phyloP scores from a whole-genome alignment of 2,888 invertebrate species.

The Theretra japonica region DNA sequence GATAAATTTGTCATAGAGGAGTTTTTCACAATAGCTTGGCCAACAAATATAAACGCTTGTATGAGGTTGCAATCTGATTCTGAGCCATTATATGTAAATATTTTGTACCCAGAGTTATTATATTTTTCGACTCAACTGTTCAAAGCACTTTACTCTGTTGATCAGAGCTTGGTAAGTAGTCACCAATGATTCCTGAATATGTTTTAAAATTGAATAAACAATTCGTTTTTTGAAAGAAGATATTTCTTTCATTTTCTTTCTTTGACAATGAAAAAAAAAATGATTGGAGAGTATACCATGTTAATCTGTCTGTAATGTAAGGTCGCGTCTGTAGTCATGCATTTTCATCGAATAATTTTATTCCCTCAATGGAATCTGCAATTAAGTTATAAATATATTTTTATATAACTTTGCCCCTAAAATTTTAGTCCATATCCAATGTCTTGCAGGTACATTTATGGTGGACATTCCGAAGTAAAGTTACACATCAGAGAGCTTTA shows the following conservation, averaged over 20 bases:
- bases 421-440: not conserved
- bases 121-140: conserved; percentile 74
- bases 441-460: conserved; percentile 76
- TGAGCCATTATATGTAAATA: conserved; percentile 88
- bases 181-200: too few relatives aligned
- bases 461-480: conserved; percentile 91
- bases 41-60: conserved; percentile 70
- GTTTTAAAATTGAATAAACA: too few relatives aligned
- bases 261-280: too few relatives aligned
- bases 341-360: too few relatives aligned
- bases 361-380: too few relatives aligned
- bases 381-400: too few relatives aligned
- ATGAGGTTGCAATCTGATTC: conserved; percentile 83
- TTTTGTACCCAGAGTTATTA: conserved; percentile 82
- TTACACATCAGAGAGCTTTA: conserved; percentile 90
- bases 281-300: too few relatives aligned
- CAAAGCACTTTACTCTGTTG: conserved; percentile 57
- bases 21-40: conserved; percentile 72
- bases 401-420: too few relatives aligned
- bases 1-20: conserved; percentile 68
- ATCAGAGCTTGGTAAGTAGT: conserved; percentile 69
- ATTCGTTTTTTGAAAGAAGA: too few relatives aligned
- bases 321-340: too few relatives aligned
- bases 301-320: too few relatives aligned
- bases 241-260: too few relatives aligned